phyloP scores from a whole-genome alignment of 2,888 invertebrate species.

The Ceramica pisi region DNA sequence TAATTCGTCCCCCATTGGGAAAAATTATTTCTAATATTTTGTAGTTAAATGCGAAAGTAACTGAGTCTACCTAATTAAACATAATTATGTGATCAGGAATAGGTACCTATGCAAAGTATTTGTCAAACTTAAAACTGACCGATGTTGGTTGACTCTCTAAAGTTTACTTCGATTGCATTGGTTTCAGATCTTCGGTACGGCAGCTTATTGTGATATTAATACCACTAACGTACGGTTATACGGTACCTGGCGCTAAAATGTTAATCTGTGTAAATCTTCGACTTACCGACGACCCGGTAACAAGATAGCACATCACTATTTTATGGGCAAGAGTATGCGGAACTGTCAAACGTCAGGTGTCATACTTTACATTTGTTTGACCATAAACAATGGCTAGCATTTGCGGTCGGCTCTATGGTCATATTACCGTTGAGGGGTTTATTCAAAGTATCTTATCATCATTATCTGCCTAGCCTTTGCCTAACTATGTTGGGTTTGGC shows the following conservation, averaged over 20 bases:
- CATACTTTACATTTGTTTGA: slow-evolving; percentile 21
- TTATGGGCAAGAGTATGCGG: slow-evolving; percentile 33
- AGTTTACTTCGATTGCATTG: too few relatives aligned
- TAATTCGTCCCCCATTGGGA: not conserved
- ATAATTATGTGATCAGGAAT: too few relatives aligned
- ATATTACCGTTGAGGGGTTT: not conserved
- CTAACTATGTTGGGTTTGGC: not conserved
- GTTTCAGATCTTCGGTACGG: too few relatives aligned
- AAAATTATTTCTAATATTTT: not conserved
- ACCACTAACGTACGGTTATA: not conserved
- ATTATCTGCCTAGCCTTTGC: not conserved
- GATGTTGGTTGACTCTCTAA: too few relatives aligned
- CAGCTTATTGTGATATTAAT: not conserved
- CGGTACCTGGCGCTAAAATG: not conserved
- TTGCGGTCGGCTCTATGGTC: slow-evolving; percentile 23
- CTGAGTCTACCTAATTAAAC: too few relatives aligned
- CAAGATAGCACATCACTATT: slow-evolving; percentile 21
- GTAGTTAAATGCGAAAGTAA: not conserved
- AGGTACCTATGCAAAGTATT: too few relatives aligned
- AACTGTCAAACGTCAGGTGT: slow-evolving; percentile 45
- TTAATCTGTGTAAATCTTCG: not conserved
- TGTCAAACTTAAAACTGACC: too few relatives aligned
- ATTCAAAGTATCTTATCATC: not conserved
- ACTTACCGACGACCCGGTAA: not conserved
- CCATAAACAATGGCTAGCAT: slow-evolving; percentile 28